Evolutionary conservation across 2,888 invertebrate genomes (phyloP).

Genomic region (Marasmarcha lunaedactyla): DNA sequence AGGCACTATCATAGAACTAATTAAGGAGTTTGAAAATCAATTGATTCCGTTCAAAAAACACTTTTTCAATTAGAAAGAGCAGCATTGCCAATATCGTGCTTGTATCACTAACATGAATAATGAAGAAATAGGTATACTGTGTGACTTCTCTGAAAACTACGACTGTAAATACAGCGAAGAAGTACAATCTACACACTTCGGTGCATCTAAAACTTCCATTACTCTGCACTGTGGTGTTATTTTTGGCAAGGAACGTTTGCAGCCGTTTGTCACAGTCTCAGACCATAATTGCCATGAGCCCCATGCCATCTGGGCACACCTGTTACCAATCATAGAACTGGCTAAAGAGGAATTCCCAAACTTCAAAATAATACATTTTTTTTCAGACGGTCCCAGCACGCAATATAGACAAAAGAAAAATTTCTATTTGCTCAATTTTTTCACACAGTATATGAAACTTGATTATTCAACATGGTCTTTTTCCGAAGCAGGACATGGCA

Average conservation of each 20-base stretch:
- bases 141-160: constrained; percentile 4
- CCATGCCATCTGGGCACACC: neutral
- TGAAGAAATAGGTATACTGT: too few relatives aligned
- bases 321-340: neutral
- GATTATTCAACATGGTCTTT: neutral
- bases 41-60: neutral
- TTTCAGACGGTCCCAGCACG: constrained; percentile 1
- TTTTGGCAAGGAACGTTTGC: neutral
- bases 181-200: constrained; percentile 10
- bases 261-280: constrained; percentile 6
- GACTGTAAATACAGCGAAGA: constrained; percentile 9
- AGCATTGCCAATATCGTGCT: too few relatives aligned
- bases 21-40: constrained; percentile 9
- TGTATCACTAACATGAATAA: too few relatives aligned
- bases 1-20: constrained; percentile 4
- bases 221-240: constrained; percentile 3
- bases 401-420: constrained; percentile 1
- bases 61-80: too few relatives aligned
- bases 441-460: neutral
- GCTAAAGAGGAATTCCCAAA: neutral
- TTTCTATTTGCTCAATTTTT: neutral
- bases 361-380: neutral
- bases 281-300: too few relatives aligned
- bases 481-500: constrained; percentile 4
- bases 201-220: constrained; percentile 3